Evolutionary conservation across 2,888 invertebrate genomes (phyloP).

Genomic region (Chalcis sispes): DNA sequence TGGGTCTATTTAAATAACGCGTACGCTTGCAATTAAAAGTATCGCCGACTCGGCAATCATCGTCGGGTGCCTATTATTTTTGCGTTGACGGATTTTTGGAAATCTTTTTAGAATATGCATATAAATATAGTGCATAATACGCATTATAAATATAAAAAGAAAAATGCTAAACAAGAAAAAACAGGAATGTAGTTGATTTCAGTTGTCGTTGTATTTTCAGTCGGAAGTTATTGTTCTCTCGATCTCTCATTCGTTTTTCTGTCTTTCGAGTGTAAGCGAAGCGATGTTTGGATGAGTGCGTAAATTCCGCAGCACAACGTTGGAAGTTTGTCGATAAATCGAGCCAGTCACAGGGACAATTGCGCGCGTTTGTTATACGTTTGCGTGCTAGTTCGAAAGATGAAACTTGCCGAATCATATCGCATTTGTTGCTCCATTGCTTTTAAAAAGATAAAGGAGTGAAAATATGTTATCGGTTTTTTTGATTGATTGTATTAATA

Average conservation of each 20-base stretch:
- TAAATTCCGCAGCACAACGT: not conserved
- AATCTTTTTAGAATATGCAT: not conserved
- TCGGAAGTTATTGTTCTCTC: not conserved
- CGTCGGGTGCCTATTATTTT: no score
- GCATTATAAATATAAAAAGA: no score
- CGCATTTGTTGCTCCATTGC: conserved; percentile 31
- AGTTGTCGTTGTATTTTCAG: conserved; percentile 5
- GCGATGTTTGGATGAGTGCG: not conserved
- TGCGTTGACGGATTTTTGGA: no score
- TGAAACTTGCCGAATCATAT: conserved; percentile 17
- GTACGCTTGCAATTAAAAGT: not conserved
- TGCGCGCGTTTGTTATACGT: not conserved
- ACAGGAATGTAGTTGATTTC: conserved; percentile 5
- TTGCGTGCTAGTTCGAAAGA: not conserved
- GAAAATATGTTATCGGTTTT: not conserved
- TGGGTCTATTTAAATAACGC: conserved; percentile 21
- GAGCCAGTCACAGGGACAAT: not conserved
- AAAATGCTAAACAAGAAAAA: not conserved
- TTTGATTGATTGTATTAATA: no score
- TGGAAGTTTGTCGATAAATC: conserved; percentile 34
- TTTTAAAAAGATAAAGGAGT: not conserved
- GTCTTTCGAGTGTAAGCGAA: not conserved
- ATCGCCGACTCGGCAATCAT: conserved; percentile 4
- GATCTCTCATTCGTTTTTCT: not conserved
- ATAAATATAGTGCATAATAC: conserved; percentile 6